Percentiles rank a stretch among this genome's conserved stretches.
Conservation (phyloP, 2,113 vertebrate species). For the Paedocypris sp. region DNA sequence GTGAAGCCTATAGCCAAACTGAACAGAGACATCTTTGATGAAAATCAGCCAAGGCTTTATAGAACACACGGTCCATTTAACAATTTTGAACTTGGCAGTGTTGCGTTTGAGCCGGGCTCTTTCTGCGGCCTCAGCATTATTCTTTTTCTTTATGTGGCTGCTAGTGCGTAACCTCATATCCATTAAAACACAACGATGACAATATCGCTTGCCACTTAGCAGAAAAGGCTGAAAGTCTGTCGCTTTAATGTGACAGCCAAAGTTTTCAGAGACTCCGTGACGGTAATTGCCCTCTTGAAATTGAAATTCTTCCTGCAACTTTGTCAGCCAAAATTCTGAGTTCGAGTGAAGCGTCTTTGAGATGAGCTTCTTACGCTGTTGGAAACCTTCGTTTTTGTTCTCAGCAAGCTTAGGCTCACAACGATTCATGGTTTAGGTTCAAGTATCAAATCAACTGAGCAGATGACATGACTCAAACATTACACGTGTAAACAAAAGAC, state of each 20-base stretch:
- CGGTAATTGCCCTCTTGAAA: constrained; percentile 19
- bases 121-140: neutral
- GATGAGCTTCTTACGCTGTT: neutral
- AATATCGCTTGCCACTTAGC: constrained; percentile 25
- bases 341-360: constrained; percentile 4
- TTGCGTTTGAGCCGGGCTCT: neutral
- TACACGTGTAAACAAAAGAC: too few relatives aligned
- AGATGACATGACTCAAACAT: too few relatives aligned
- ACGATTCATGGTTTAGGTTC: too few relatives aligned
- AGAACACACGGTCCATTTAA: constrained; percentile 11
- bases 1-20: constrained; percentile 9
- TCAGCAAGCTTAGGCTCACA: too few relatives aligned
- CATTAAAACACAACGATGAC: constrained; percentile 24
- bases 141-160: constrained; percentile 2
- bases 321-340: neutral
- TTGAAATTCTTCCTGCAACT: constrained; percentile 3
- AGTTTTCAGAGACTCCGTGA: constrained; percentile 8
- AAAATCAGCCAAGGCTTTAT: constrained; percentile 14
- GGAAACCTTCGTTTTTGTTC: too few relatives aligned
- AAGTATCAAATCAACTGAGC: too few relatives aligned
- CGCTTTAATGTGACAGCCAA: constrained; percentile 18
- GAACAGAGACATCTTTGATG: constrained; percentile 17
- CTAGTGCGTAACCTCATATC: neutral
- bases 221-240: constrained; percentile 16
- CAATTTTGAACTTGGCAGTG: constrained; percentile 8